These are phyloP conservation scores for Tinea trinotella DNA, from an alignment of 2,888 invertebrate species.

Conservation along the genomic window DNA sequence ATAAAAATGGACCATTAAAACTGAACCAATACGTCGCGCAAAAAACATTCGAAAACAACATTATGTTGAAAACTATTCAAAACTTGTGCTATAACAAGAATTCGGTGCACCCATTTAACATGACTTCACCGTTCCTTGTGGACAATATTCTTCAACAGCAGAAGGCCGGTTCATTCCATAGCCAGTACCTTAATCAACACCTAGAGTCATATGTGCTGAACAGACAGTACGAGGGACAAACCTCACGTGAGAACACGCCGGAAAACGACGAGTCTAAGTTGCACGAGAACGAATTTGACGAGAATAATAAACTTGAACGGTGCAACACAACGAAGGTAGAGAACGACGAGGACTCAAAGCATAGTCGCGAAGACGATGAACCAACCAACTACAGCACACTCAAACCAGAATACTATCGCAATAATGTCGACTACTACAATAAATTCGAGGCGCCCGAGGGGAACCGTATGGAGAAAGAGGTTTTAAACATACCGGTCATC, in stretches of 20 bases:
- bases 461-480: conserved; percentile 42
- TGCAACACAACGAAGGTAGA: conserved; percentile 40
- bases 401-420: conserved; percentile 29
- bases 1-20: conserved; percentile 55
- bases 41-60: conserved; percentile 52
- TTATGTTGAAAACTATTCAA: conserved; percentile 66
- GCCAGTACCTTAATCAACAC: conserved; percentile 69
- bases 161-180: conserved; percentile 59
- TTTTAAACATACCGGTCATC: conserved; percentile 52
- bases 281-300: conserved; percentile 37
- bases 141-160: conserved; percentile 75
- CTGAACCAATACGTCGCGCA: conserved; percentile 42
- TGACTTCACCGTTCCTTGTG: conserved; percentile 74
- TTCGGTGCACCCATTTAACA: conserved; percentile 48
- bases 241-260: conserved; percentile 53
- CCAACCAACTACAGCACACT: conserved; percentile 38
- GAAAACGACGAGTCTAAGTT: conserved; percentile 46
- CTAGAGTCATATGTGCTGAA: conserved; percentile 54
- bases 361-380: conserved; percentile 46
- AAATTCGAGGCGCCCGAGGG: conserved; percentile 44
- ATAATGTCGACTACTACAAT: conserved; percentile 37
- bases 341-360: conserved; percentile 51
- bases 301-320: conserved; percentile 34
- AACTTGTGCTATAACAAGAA: conserved; percentile 55
- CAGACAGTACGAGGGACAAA: conserved; percentile 36